phyloP scores from a whole-genome alignment of 2,888 invertebrate genomes.

The Neoaliturus tenellus region DNA sequence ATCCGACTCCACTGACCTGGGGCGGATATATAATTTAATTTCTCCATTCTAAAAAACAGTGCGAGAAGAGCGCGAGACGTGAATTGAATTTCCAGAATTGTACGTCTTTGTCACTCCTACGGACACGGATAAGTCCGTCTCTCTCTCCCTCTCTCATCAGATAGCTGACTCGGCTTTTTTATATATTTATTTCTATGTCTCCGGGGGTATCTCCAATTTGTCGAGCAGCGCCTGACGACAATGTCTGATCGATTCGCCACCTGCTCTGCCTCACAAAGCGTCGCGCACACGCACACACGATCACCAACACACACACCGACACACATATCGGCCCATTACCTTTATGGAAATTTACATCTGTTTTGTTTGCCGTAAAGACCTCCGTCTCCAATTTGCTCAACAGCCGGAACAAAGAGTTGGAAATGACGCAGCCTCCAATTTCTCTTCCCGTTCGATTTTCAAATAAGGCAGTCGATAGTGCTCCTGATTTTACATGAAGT shows the following conservation, averaged over 20 bases:
- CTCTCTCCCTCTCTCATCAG: slow-evolving; percentile 36
- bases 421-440: not conserved
- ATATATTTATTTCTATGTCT: slow-evolving; percentile 57
- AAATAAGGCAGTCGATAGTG: not conserved
- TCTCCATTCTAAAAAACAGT: slow-evolving; percentile 57
- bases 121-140: slow-evolving; percentile 7
- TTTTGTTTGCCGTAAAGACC: slow-evolving; percentile 13
- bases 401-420: not conserved
- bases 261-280: slow-evolving; percentile 36
- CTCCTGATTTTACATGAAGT: not conserved
- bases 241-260: slow-evolving; percentile 31
- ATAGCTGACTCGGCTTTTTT: slow-evolving; percentile 53
- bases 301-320: slow-evolving; percentile 39
- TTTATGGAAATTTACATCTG: slow-evolving; percentile 19
- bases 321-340: slow-evolving; percentile 4
- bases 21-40: slow-evolving; percentile 58
- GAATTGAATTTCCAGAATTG: slow-evolving; percentile 55
- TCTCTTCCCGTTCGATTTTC: not conserved
- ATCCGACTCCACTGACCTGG: slow-evolving; percentile 21
- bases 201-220: slow-evolving; percentile 58
- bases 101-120: not conserved
- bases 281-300: slow-evolving; percentile 19
- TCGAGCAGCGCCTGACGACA: slow-evolving; percentile 29
- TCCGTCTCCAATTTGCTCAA: not conserved
- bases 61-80: slow-evolving; percentile 49